Percentiles rank a stretch among this genome's conserved stretches.
These are phyloP conservation scores for Trichoplusia ni DNA, from an alignment of 1,140 invertebrate genomes.

Conservation along the genomic window DNA sequence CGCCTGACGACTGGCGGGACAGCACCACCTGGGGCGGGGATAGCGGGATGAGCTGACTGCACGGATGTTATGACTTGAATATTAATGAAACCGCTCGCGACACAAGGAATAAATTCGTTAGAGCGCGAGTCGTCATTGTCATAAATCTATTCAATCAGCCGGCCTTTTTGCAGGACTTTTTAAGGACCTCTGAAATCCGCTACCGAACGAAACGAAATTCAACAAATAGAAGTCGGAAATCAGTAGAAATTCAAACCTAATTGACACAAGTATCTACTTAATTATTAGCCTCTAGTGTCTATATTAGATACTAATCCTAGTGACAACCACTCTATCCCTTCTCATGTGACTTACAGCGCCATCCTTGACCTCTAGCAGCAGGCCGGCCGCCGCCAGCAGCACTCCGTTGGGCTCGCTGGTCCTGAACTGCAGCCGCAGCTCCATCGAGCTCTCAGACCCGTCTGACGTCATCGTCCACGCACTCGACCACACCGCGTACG, in stretches of 20 bases:
- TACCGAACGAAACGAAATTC: too few species aligned
- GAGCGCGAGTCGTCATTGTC: too few species aligned
- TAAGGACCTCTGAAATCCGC: too few species aligned
- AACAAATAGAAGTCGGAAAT: too few species aligned
- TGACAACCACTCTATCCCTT: too few species aligned
- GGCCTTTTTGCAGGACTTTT: too few species aligned
- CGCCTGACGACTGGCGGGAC: conserved; percentile 31
- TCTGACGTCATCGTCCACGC: conserved; percentile 74
- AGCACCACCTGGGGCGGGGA: conserved; percentile 49
- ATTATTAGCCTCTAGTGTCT: too few species aligned
- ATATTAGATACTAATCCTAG: too few species aligned
- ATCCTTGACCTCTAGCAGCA: conserved; percentile 59
- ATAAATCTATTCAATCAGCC: too few species aligned
- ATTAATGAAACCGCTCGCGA: not conserved
- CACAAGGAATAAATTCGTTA: too few species aligned
- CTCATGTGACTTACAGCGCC: conserved; percentile 57
- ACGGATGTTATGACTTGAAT: not conserved
- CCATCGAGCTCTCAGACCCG: conserved; percentile 85
- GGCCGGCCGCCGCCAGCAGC: conserved; percentile 86
- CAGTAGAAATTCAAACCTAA: too few species aligned
- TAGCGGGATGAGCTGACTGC: not conserved
- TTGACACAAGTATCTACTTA: too few species aligned
- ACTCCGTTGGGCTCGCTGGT: conserved; percentile 92
- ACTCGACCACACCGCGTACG: conserved; percentile 61
- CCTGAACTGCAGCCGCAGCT: conserved; percentile 91